Base-by-base conservation (phyloP, 2,797 vertebrate species). In the Dryobates pubescens region DNA sequence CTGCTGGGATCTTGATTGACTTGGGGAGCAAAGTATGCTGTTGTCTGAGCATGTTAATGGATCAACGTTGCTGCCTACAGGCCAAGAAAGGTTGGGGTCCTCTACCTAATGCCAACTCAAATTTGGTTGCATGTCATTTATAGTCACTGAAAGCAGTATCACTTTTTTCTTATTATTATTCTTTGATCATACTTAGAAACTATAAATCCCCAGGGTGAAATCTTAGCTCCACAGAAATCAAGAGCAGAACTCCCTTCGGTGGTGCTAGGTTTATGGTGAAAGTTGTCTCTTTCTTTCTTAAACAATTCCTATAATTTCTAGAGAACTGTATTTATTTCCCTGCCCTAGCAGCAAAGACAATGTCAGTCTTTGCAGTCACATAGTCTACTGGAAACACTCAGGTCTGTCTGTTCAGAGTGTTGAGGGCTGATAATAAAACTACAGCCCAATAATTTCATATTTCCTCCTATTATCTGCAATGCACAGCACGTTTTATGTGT, bases 1-100 rank as follows among this genome's bases (percentile, higher is more conserved):
- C 94, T 73, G 92, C 92, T 96, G 91, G 89, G 96, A 75, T 83
- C 85, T 76, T 83, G 68, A 93, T 61, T 70, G 93, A 86, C 93
- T 94, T 0, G 0, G 73, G 67, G 89, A 93, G 89, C 57, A 76
- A 70, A 89, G 73, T 51, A 9, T 82, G 95, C 79, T 82, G 82
- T n/a, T 92, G 94, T 67, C 87, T 88, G 82, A 83, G 57, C 88
- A 30, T 15, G 64, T 78, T 83, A 88, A 78, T 61, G 70, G 87
- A 81, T 79, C 87, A 32, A 0, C 67, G 80, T 70, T 86, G 82
- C 91, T 95, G 89, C 80, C 77, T 82, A 93, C 73, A 72, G 91
- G 74, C 87, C 88, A 63, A 70, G 74, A 59, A 89, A 79, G 77
- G 61, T 29, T 91, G 85, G 91, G 27, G 85, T 95, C 73, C 92